phyloP scores from a whole-genome alignment of 2,888 invertebrate species.

The Mamestra brassicae region DNA sequence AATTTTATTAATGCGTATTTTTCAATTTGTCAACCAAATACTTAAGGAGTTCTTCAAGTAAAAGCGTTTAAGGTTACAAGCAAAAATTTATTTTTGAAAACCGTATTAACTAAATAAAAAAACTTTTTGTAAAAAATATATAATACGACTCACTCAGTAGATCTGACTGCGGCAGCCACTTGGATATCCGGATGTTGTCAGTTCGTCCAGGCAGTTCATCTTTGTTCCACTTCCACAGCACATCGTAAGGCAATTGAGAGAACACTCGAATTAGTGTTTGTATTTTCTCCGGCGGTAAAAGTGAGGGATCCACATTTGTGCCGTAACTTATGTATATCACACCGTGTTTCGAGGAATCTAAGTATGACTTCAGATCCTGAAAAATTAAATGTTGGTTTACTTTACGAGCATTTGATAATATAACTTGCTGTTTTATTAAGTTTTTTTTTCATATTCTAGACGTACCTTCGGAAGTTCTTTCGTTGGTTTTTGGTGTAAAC shows the following conservation, averaged over 20 bases:
- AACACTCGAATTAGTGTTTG: conserved; percentile 74
- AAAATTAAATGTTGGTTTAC: conserved; percentile 24
- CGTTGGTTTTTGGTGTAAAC: conserved; percentile 64
- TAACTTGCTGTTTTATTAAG: background rate
- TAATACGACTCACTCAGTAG: conserved; percentile 62
- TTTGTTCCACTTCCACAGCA: conserved; percentile 80
- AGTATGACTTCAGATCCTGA: conserved; percentile 74
- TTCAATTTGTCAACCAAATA: background rate
- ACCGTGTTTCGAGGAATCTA: conserved; percentile 76
- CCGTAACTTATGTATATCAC: conserved; percentile 81
- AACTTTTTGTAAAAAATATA: background rate
- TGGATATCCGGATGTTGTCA: conserved; percentile 75
- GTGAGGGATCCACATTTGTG: conserved; percentile 74
- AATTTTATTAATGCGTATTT: background rate
- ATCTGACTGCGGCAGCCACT: conserved; percentile 81
- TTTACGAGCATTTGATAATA: background rate
- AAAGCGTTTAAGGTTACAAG: background rate
- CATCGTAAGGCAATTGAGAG: conserved; percentile 74
- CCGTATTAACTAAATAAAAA: too few species aligned
- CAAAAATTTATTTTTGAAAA: too few species aligned
- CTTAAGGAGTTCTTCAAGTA: too few species aligned
- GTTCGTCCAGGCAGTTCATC: conserved; percentile 72
- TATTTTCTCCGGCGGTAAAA: conserved; percentile 70
- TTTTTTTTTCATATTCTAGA: background rate
- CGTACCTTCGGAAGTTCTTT: conserved; percentile 69